A percentile compares a stretch with the other conserved stretches of the same genome.
Evolutionary conservation across 2,113 vertebrate genomes (phyloP).

Genomic region (Tragelaphus buxtoni): DNA sequence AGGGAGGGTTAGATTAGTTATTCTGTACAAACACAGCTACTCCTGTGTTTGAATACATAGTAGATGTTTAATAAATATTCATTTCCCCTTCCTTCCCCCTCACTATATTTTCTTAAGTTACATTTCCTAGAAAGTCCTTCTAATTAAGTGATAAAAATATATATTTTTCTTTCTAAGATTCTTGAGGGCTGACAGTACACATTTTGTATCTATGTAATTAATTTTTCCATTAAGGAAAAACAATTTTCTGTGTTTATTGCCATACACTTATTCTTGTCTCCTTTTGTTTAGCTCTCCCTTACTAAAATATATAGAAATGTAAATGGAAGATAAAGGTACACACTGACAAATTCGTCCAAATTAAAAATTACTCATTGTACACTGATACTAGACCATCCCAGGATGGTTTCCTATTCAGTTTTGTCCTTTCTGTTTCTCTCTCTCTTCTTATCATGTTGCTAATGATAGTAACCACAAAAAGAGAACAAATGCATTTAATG

Average conservation of each 20-base stretch:
- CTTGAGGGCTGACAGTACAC: background rate
- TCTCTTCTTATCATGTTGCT: background rate
- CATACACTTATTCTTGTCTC: background rate
- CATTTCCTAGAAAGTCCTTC: background rate
- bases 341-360: background rate
- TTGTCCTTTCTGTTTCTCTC: background rate
- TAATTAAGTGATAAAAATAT: background rate
- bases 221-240: background rate
- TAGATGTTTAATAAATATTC: constrained; percentile 7
- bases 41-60: background rate
- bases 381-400: background rate
- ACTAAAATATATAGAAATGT: background rate
- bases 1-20: background rate
- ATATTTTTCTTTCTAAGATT: background rate
- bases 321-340: background rate
- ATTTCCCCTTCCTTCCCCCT: background rate
- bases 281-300: background rate
- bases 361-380: background rate
- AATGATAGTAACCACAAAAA: background rate
- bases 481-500: background rate
- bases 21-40: background rate
- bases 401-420: background rate
- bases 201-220: background rate
- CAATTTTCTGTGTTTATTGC: background rate
- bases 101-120: background rate